These are phyloP conservation scores for Campylomormyrus numenius DNA, from an alignment of 2,113 vertebrate genomes.

Conservation along the genomic window DNA sequence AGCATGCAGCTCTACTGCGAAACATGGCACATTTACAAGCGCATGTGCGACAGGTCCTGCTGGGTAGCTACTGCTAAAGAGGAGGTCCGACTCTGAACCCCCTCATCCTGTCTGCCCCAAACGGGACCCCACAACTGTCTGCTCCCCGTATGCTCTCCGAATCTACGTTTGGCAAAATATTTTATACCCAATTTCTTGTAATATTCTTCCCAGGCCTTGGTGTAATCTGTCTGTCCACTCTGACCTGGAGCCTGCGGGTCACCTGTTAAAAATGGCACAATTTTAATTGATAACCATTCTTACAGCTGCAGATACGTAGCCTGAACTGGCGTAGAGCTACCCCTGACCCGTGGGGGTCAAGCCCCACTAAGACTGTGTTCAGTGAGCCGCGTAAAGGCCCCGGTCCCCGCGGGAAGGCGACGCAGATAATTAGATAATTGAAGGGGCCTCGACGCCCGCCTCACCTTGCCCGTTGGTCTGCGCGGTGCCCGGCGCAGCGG, in stretches of 20 bases:
- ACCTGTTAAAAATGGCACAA: slow-evolving; percentile 74
- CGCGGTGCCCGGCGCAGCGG: slow-evolving; percentile 76
- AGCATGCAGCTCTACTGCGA: neutral
- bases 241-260: slow-evolving; percentile 94
- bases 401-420: neutral
- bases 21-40: neutral
- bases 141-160: slow-evolving; percentile 52
- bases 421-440: too few species aligned
- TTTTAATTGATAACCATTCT: slow-evolving; percentile 61
- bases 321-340: slow-evolving; percentile 44
- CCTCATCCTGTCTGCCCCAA: neutral
- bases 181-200: slow-evolving; percentile 98
- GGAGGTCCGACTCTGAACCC: neutral
- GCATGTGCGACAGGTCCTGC: neutral
- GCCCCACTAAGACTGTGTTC: slow-evolving; percentile 36
- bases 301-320: slow-evolving; percentile 44
- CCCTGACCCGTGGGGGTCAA: slow-evolving; percentile 38
- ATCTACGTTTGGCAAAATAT: slow-evolving; percentile 48
- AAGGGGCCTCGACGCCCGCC: neutral
- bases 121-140: slow-evolving; percentile 48
- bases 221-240: slow-evolving; percentile 97
- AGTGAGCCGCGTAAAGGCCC: neutral
- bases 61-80: neutral
- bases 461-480: slow-evolving; percentile 95
- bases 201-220: slow-evolving; percentile 99